A percentile compares a stretch with the other conserved stretches of the same genome.
Conservation (phyloP, 2,113 vertebrate genomes). For the Stictonetta naevosa region DNA sequence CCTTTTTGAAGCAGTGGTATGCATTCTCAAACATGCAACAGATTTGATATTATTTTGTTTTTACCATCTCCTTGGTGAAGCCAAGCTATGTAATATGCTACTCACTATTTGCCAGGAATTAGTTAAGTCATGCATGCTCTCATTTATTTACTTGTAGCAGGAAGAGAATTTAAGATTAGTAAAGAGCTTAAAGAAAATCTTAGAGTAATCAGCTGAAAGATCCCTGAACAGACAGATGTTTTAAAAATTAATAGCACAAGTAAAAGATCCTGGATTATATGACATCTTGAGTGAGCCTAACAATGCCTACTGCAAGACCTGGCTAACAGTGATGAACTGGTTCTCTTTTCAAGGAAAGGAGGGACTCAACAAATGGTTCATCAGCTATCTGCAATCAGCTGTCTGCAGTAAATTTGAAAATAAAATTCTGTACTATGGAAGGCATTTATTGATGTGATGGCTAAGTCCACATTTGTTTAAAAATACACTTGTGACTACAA, state of each 20-base stretch:
- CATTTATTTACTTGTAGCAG: not conserved
- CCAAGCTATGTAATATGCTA: constrained; percentile 23
- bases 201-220: not conserved
- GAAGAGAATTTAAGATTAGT: not conserved
- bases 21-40: constrained; percentile 13
- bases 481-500: not conserved
- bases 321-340: not conserved
- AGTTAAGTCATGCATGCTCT: not conserved
- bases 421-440: not conserved
- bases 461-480: not conserved
- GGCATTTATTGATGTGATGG: not conserved
- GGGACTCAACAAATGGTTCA: not conserved
- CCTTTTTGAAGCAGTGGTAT: not conserved
- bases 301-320: not conserved
- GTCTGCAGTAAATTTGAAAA: not conserved
- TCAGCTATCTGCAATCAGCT: not conserved
- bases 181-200: not conserved
- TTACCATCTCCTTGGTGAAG: constrained; percentile 24
- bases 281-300: not conserved
- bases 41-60: constrained; percentile 55
- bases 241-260: not conserved
- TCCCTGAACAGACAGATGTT: not conserved
- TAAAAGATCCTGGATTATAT: not conserved
- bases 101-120: not conserved
- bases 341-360: not conserved